Conservation (phyloP, 1,140 invertebrate species). For the Heliconius eleuchia region DNA sequence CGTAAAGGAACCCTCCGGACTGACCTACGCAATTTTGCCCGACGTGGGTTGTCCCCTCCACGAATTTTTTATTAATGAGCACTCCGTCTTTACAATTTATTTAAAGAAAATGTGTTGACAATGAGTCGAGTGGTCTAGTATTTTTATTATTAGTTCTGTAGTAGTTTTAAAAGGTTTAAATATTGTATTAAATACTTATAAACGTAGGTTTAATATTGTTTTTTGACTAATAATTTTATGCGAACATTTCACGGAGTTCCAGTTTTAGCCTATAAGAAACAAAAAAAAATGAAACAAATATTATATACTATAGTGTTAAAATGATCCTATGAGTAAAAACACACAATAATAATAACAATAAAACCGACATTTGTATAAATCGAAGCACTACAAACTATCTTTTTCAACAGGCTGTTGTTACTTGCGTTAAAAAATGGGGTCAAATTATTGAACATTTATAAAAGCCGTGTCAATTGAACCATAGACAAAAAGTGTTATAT, state of each 20-base stretch:
- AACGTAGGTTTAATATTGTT: too few relatives aligned
- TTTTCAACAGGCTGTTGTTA: slow-evolving; percentile 36
- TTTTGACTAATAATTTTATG: too few relatives aligned
- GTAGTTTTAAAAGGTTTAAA: neutral
- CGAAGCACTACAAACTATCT: slow-evolving; percentile 51
- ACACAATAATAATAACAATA: neutral
- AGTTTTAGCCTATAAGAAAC: too few relatives aligned
- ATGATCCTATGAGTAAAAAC: neutral
- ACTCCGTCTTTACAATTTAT: slow-evolving; percentile 14
- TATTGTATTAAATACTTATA: neutral
- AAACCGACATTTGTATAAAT: slow-evolving; percentile 23
- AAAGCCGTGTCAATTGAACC: slow-evolving; percentile 53
- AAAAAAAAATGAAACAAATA: too few relatives aligned
- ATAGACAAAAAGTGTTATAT: slow-evolving; percentile 70
- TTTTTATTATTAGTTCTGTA: neutral
- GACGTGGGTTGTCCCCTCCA: slow-evolving; percentile 32
- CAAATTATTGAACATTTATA: slow-evolving; percentile 52
- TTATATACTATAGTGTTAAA: too few relatives aligned
- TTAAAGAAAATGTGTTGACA: slow-evolving; percentile 14
- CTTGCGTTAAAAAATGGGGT: slow-evolving; percentile 56
- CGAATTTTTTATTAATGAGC: slow-evolving; percentile 25
- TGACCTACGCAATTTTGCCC: slow-evolving; percentile 59
- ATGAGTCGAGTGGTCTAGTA: neutral
- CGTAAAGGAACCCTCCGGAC: slow-evolving; percentile 42
- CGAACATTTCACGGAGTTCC: too few relatives aligned